These are phyloP conservation scores for Oscheius sp. DNA, from an alignment of 2,888 invertebrate genomes.

Conservation along the genomic window DNA sequence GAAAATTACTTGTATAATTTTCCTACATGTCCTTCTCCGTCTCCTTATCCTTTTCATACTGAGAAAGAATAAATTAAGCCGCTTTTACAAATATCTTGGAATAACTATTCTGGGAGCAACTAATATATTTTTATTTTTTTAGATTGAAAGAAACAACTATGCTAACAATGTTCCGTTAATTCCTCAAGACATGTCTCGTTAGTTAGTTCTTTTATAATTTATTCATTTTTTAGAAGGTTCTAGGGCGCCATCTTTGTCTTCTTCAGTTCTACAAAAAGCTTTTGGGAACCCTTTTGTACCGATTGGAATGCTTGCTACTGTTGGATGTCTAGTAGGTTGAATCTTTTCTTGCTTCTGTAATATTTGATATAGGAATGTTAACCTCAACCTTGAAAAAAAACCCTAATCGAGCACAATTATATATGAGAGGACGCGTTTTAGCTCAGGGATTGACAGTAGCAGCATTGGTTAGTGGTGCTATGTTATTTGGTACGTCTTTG, in stretches of 20 bases:
- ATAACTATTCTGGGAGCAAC: not conserved
- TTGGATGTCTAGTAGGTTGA: slow-evolving; percentile 59
- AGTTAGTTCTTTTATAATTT: slow-evolving; percentile 17
- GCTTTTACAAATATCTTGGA: not conserved
- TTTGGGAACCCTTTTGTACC: slow-evolving; percentile 61
- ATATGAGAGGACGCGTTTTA: slow-evolving; percentile 59
- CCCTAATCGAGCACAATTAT: slow-evolving; percentile 53
- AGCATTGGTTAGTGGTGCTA: slow-evolving; percentile 58
- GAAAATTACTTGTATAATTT: too few relatives aligned
- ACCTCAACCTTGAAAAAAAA: slow-evolving; percentile 55
- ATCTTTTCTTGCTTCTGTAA: not conserved
- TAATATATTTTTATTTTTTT: not conserved
- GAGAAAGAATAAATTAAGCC: too few relatives aligned
- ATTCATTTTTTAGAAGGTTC: slow-evolving; percentile 35
- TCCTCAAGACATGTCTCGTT: slow-evolving; percentile 53
- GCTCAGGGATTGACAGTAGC: slow-evolving; percentile 61
- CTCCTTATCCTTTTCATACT: too few relatives aligned
- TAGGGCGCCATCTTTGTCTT: slow-evolving; percentile 22
- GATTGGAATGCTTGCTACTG: slow-evolving; percentile 61
- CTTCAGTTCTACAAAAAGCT: slow-evolving; percentile 50
- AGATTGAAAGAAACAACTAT: slow-evolving; percentile 43
- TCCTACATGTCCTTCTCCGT: too few relatives aligned
- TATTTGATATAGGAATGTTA: slow-evolving; percentile 49
- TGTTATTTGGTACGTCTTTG: slow-evolving; percentile 43
- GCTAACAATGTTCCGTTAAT: slow-evolving; percentile 56